Base-by-base conservation (phyloP, 2,113 vertebrate genomes). In the Trichomycterus rosablanca region DNA sequence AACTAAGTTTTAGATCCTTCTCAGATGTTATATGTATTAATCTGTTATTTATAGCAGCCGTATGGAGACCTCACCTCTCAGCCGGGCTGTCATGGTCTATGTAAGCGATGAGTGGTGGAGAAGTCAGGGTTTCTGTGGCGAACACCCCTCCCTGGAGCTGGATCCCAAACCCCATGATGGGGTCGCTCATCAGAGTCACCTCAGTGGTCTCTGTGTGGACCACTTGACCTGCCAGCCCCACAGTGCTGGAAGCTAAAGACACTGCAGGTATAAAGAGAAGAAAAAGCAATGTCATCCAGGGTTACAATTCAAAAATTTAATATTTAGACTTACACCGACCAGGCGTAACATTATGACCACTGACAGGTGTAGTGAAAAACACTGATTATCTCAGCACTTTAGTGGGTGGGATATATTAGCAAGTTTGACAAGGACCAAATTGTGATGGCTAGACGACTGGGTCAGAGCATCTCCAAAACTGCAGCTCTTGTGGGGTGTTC, bases 111-210 rank as follows among this genome's bases (percentile, higher is more conserved):
- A 99, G 89, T 14, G 95, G 96, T 1, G 95, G 96, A n/a, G 95
- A 98, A 62, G 93, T 93, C 46, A 99, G 85, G 0, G 95, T 97
- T 76, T 99, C 96, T 0, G 96, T 98, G 74, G 96, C 91, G 20
- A 99, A 99, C 60, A 99, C 93, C 1, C 96, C 95, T 3, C 96
- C 95, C 78, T 99, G 96, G 73, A 99, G 90, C 74, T 99, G 96
- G 70, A 98, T 92, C 54, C 96, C 96, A 69, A 99, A 98, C 45
- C 96, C 96, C 52, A 92, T 87, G 59, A 98, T 71, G 35, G 93
- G 92, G 75, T 98, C 94, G 35, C 93, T 92, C 14, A 92, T 85
- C 81, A 99, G 81, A 60, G 76, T 82, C 2, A 99, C 93, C 81
- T 98, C 94, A 0, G 94, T 95, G 67, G 92, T 97, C 80, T 99